Evolutionary conservation across 2,888 invertebrate species (phyloP), one percentile per base, ranked within the genome.

Genomic region (Eristalinus aeneus): DNA sequence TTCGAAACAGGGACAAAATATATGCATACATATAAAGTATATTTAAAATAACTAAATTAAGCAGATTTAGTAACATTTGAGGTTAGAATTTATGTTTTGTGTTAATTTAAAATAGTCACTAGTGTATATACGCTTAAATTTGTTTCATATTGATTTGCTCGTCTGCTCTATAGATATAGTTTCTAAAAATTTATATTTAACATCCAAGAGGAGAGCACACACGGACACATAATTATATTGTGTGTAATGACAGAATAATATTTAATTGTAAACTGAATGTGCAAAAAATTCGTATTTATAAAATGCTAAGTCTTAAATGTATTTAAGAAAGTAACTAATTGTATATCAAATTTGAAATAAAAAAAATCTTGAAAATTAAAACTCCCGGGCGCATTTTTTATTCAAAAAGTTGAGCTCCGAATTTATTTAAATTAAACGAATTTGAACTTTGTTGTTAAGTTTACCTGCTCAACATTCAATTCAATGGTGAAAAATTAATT

Each of bases 201-300:
- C 34, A 6, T 67, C 27, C 72, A 69, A 32, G 46, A 39, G 61
- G 34, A 39, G 61, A 46, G 36, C 32, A 39, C 27, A 74, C 20
- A 58, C 10, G 12, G 12, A 39, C 16, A 16, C 5, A 1, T n/a
- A 27, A 65, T 79, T 20, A 5, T 69, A 58, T 61, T 69, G 54
- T 60, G 58, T 58, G 72, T 32, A 73, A 79, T 74, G 27, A 58
- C 22, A 80, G 46, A 80, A 76, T 60, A 32, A 65, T 56, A 67
- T 54, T 34, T 22, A 65, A 61, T 53, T 36, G 68, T 68, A 68
- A 80, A 79, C 68, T 85, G 71, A 81, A 80, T 85, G 85, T 85
- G 85, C 85, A 85, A 85, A 85, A 73, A 76, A 77, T 77, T 27
- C 20, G 67, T 76, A 73, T 80, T 76, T 65, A 54, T 80, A 67